Base-by-base conservation (phyloP, 2,797 vertebrate genomes). In the Xerus rutilus region DNA sequence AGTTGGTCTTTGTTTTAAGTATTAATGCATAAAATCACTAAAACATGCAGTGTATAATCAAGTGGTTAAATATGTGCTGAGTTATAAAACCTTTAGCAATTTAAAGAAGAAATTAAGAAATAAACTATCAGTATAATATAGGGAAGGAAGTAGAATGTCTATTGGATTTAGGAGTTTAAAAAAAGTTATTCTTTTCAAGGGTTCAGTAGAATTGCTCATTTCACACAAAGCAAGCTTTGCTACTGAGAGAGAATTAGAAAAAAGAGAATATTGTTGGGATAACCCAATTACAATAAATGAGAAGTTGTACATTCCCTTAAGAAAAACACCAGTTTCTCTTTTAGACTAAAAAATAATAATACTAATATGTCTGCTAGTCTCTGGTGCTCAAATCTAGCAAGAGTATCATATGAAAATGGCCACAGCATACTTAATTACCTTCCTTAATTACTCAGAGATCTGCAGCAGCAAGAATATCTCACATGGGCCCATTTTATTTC, bases 391-490 rank as follows among this genome's bases (percentile, higher is more conserved):
- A 62, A 59, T 74, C 79, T n/a, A 95, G n/a, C 74, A 77, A 84
- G 28, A 78, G 7, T 10, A 47, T 8, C 43, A 59, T 30, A 78
- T 93, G 65, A 96, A 92, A 78, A 94, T 91, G 18, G 47, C 72
- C 65, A 77, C 21, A 47, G 59, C 43, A 59, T 83, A 94, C 57
- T 93, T 95, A 93, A 91, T 96, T 94, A 86, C 67, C 18, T 96
- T 86, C 15, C 49, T 93, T 97, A 96, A 96, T 96, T 89, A 95
- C 83, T 85, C 35, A 7, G 82, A 97, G 65, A 91, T 94, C 78
- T 85, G 70, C 32, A 85, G 39, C 54, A 70, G 45, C 79, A 89
- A 95, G 21, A 91, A 23, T 30, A 54, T 54, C 43, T 83, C 86
- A 64, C 93, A 79, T 25, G 70, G 86, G 74, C 62, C 70, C n/a